Conservation (phyloP, 2,797 vertebrate species). For the Intellagama lesueurii region DNA sequence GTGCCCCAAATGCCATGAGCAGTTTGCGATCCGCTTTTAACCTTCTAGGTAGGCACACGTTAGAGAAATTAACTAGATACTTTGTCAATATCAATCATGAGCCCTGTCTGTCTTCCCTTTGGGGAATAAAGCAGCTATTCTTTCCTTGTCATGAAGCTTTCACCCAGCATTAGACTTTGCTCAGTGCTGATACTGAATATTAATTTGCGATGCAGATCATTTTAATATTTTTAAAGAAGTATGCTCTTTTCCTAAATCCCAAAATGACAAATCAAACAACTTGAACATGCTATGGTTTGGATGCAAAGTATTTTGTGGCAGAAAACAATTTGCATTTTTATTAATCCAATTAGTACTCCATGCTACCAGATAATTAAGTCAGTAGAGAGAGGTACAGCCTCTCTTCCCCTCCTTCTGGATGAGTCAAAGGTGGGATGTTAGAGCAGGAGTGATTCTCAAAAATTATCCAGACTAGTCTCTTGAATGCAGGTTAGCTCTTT, state of each 20-base stretch:
- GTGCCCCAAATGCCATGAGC: neutral
- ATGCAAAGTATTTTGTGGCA: slow-evolving; percentile 39
- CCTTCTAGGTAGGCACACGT: slow-evolving; percentile 38
- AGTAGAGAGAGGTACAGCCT: neutral
- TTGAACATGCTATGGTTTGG: slow-evolving; percentile 12
- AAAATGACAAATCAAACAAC: neutral
- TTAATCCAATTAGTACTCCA: neutral
- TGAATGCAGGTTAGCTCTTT: neutral
- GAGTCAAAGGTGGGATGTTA: slow-evolving; percentile 19
- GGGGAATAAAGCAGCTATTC: slow-evolving; percentile 42
- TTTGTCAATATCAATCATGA: slow-evolving; percentile 3
- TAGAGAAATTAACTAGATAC: slow-evolving; percentile 62
- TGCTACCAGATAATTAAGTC: slow-evolving; percentile 12
- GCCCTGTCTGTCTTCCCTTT: slow-evolving; percentile 36
- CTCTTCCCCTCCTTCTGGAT: neutral
- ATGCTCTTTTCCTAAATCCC: slow-evolving; percentile 37
- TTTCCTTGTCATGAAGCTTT: slow-evolving; percentile 40
- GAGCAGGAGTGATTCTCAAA: neutral
- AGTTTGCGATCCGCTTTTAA: slow-evolving; percentile 57
- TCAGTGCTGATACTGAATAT: slow-evolving; percentile 2
- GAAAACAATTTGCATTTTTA: slow-evolving; percentile 42
- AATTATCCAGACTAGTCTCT: neutral
- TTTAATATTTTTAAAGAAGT: slow-evolving; percentile 23
- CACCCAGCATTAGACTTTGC: slow-evolving; percentile 11
- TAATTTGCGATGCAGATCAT: slow-evolving; percentile 25